Evolutionary conservation across 1,140 invertebrate species (phyloP), one percentile per base, ranked within the genome.

Genomic region (Nephila pilipes): DNA sequence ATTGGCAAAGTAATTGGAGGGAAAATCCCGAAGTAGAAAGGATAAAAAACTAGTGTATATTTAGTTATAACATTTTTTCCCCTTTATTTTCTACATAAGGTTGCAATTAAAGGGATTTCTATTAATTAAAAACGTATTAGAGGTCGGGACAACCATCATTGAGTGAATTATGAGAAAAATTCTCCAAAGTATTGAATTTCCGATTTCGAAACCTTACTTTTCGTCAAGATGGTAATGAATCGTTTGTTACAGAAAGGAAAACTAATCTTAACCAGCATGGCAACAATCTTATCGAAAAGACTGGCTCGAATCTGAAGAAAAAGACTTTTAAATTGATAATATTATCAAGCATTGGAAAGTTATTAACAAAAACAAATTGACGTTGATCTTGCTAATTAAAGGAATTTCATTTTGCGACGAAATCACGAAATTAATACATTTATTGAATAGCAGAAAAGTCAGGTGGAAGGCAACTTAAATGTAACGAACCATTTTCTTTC

Each of bases 91-190:
- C 79, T 46, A 10, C n/a, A 46, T 18, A 81, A 54, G 79, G 25
- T n/a, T 32, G 79, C 36, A 81, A 81, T 81, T 81, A 81, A 81
- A 32, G 46, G 79, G 79, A 81, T 81, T 81, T 81, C 79, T 16
- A 81, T 81, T 81, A 81, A 81, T 81, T 81, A 81, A 81, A 81
- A 81, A 81, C 79, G 79, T 81, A 81, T 81, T 81, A 81, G 79
- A n/a, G 38, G 79, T 25, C 6, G 32, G 46, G 29, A 36, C 22
- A 46, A 16, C 4, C 79, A 46, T 81, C 79, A 14, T 81, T 36
- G 38, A 22, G 36, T 20, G 79, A 81, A 36, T 81, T 81, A 81
- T 81, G 79, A 46, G 79, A 8, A 36, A 36, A 46, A 46, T 81
- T n/a, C 46, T n/a, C 14, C 16, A 2, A 18, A 18, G 20, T 81